These are phyloP conservation scores for Astreopora myriophthalma DNA, from an alignment of 64 coral and sea anemone species.

Conservation along the genomic window DNA sequence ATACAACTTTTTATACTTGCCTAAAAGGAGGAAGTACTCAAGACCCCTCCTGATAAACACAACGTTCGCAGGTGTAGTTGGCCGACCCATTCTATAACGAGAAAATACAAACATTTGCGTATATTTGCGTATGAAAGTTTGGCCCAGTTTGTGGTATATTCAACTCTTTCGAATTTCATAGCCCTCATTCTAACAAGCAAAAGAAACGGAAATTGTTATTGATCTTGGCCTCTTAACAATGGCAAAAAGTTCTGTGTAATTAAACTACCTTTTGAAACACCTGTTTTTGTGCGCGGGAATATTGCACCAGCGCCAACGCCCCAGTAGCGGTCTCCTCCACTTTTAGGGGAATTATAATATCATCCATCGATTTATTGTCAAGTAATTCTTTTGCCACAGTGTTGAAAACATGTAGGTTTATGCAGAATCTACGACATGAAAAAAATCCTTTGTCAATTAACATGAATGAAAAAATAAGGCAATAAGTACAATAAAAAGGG, in stretches of 20 bases:
- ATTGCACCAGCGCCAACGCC: constrained; percentile 31
- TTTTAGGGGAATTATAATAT: constrained; percentile 10
- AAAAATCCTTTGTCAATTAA: constrained; percentile 8
- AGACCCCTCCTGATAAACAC: neutral
- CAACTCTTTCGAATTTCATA: neutral
- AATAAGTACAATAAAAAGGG: neutral
- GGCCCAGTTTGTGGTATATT: neutral
- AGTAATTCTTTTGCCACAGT: constrained; percentile 26
- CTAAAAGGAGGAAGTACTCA: neutral
- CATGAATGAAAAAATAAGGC: neutral
- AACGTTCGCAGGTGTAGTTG: neutral
- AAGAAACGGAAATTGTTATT: neutral
- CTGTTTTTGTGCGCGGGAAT: constrained; percentile 58
- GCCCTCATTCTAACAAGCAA: constrained; percentile 1
- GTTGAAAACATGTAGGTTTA: constrained; percentile 38
- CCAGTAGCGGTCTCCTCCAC: constrained; percentile 16
- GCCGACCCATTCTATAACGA: neutral
- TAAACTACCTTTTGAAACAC: constrained; percentile 26
- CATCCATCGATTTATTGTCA: constrained; percentile 15
- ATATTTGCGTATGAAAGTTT: neutral
- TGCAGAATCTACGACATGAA: constrained; percentile 27
- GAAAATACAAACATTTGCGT: neutral
- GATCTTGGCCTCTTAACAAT: constrained; percentile 1
- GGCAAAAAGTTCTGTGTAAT: neutral
- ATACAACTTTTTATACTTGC: neutral